Percentiles rank a stretch among this genome's conserved stretches.
Conservation (phyloP, 2,113 vertebrate species). For the Ammospiza caudacuta region DNA sequence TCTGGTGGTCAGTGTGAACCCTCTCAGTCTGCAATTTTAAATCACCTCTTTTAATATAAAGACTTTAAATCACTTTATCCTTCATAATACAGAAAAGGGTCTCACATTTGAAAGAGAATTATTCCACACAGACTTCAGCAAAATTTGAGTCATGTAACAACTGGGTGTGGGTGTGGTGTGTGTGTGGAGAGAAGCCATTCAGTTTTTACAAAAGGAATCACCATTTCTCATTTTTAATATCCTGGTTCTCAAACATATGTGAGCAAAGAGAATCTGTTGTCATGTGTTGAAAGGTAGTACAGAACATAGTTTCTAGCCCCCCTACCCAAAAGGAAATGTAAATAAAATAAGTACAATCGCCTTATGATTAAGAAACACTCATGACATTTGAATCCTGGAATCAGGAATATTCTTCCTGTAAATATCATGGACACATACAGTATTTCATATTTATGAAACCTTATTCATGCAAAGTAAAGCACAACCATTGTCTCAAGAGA, state of each 20-base stretch:
- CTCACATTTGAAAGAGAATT: neutral
- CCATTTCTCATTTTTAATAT: neutral
- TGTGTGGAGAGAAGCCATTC: neutral
- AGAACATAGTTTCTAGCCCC: neutral
- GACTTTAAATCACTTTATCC: neutral
- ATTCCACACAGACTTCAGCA: neutral
- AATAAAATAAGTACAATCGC: neutral
- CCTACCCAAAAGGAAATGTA: neutral
- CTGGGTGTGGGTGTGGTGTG: neutral
- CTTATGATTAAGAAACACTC: neutral
- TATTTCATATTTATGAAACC: constrained; percentile 8
- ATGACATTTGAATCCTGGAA: neutral
- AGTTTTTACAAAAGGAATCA: neutral
- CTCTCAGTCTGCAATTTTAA: constrained; percentile 21
- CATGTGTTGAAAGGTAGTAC: neutral
- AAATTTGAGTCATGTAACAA: neutral
- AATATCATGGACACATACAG: neutral
- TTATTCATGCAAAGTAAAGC: neutral
- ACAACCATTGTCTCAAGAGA: neutral
- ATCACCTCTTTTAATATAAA: neutral
- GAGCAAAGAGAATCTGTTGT: neutral
- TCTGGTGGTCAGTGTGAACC: neutral
- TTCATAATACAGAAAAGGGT: neutral
- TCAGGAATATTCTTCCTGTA: neutral
- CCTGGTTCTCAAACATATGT: neutral